Evolutionary conservation across 2,797 vertebrate species (phyloP).

Genomic region (Micromesistius poutassou): DNA sequence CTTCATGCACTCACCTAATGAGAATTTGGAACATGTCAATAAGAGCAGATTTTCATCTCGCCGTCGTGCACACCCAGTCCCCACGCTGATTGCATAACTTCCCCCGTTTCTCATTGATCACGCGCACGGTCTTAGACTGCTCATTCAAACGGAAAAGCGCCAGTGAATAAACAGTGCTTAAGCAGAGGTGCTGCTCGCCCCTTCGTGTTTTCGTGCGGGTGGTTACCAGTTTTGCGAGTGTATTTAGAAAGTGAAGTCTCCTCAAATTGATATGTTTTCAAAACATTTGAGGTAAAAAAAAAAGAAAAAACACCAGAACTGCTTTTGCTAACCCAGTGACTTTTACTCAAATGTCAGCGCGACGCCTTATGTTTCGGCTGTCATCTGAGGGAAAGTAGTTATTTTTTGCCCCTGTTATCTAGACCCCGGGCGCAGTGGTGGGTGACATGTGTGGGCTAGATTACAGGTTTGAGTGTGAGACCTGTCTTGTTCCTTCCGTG

Average conservation of each 20-base stretch:
- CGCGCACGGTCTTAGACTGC: background rate
- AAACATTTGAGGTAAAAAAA: background rate
- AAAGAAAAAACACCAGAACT: background rate
- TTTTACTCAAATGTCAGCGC: slow-evolving; percentile 29
- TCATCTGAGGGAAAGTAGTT: slow-evolving; percentile 35
- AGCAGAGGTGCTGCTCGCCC: background rate
- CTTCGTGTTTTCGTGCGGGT: background rate
- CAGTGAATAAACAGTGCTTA: background rate
- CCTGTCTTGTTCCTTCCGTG: slow-evolving; percentile 30
- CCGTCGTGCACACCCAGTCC: background rate
- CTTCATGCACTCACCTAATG: background rate
- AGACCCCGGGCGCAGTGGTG: slow-evolving; percentile 14
- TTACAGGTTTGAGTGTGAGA: slow-evolving; percentile 36
- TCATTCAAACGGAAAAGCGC: background rate
- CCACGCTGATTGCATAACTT: background rate
- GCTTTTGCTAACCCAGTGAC: background rate
- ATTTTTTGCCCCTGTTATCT: slow-evolving; percentile 25
- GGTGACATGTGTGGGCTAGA: slow-evolving; percentile 29
- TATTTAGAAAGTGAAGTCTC: background rate
- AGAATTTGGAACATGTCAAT: background rate
- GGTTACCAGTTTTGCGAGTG: background rate
- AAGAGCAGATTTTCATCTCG: background rate
- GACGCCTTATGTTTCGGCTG: slow-evolving; percentile 33
- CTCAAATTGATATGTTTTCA: slow-evolving; percentile 2
- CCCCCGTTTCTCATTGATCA: background rate